phyloP scores from a whole-genome alignment of 2,888 invertebrate species.

The Pristionchus arcanus region DNA sequence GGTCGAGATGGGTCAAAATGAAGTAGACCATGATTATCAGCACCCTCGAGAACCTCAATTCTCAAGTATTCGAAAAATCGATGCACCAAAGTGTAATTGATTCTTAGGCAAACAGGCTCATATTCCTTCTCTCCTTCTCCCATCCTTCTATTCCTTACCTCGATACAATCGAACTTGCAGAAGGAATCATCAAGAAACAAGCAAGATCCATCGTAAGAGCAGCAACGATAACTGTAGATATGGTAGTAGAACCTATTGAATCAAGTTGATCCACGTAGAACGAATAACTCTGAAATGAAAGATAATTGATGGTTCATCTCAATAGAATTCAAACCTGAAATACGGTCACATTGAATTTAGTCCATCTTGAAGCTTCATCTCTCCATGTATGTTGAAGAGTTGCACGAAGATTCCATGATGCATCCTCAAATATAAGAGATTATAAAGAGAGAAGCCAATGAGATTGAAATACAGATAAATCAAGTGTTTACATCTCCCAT shows the following conservation, averaged over 20 bases:
- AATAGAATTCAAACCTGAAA: constrained; percentile 64
- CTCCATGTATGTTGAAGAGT: constrained; percentile 70
- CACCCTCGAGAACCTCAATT: too few relatives aligned
- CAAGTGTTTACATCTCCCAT: constrained; percentile 63
- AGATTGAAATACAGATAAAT: background rate
- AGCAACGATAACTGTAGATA: constrained; percentile 70
- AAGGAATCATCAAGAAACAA: constrained; percentile 72
- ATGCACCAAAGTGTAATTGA: too few relatives aligned
- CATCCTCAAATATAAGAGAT: constrained; percentile 22
- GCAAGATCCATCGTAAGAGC: constrained; percentile 72
- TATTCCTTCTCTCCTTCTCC: background rate
- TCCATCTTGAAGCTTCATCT: constrained; percentile 63
- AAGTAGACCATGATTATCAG: too few relatives aligned
- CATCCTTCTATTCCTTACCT: constrained; percentile 54
- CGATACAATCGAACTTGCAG: constrained; percentile 64
- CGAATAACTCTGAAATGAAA: constrained; percentile 65
- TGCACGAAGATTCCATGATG: constrained; percentile 54
- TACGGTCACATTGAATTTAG: constrained; percentile 69
- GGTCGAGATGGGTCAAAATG: too few relatives aligned
- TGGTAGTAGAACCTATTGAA: constrained; percentile 67
- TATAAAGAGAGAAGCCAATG: background rate
- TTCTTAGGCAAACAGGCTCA: too few relatives aligned
- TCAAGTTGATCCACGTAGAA: constrained; percentile 74
- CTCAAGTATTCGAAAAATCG: too few relatives aligned
- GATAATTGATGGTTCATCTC: background rate